Base-by-base conservation (phyloP, 2,113 vertebrate genomes). In the Trochalopteron elliotii region DNA sequence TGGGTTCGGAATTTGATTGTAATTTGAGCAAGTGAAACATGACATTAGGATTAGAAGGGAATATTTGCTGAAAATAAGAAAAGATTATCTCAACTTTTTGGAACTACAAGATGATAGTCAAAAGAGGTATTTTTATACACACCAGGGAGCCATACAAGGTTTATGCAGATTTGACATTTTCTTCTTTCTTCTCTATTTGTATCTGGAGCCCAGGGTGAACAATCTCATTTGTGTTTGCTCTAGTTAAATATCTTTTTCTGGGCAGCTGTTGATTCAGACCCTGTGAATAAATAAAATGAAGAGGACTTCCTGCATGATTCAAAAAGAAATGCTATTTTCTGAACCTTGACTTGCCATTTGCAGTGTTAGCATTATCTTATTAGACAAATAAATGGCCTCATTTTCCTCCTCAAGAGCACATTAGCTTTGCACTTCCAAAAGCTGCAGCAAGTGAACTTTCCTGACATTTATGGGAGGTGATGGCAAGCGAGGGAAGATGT, bases 131-230 rank as follows among this genome's bases (percentile, higher is more conserved):
- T 93, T 94, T 95, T 80, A 72, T 70, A 63, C 24, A 21, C 85
- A 83, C 39, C 39, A 77, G 94, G 68, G 68, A 95, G 19, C 50
- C 70, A 77, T 63, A 42, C 50, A 74, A 44, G 31, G 42, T 59
- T 94, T 96, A 96, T 95, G 92, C 52, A 97, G 83, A 96, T 96
- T 59, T 96, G 94, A 96, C 94, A 96, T 97, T 97, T 96, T 77
- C 85, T 71, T 80, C 64, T 92, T 75, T 55, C 76, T 90, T 77
- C 59, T 85, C 39, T 90, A 33, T 96, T 94, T 91, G 87, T 83
- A 12, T 53, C 24, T 72, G 71, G 59, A 95, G 92, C 59, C 63
- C 52, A 72, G 87, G 64, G 75, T 96, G 89, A 93, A 17, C 40
- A 57, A 45, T 15, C 57, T 74, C 39, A 42, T 87, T 61, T 89